Evolutionary conservation across 2,888 invertebrate genomes (phyloP), one percentile per base, ranked within the genome.

Genomic region (Pheosia tremula): DNA sequence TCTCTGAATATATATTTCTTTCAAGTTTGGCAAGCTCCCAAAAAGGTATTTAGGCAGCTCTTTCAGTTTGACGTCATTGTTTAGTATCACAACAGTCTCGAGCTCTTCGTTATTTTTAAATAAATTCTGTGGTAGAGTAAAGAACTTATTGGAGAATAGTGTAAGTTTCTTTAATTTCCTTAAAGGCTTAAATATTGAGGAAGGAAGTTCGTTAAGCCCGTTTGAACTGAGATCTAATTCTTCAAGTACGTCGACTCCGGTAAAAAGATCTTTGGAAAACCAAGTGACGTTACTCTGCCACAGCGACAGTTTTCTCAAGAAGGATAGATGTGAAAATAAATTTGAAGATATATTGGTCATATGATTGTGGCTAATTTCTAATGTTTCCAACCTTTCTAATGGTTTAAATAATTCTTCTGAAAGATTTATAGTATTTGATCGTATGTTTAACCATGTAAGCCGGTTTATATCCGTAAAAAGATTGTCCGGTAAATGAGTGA

Each of bases 161-260:
- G 96, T 95, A 54, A 98, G 85, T 64, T 91, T 93, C 67, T 92
- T 94, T 54, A 97, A 87, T 79, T 96, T 95, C 43, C 86, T 89
- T 60, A 97, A 86, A 64, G 94, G 90, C 60, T 93, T 86, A 79
- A 97, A 97, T 57, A 96, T 91, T 71, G 95, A 94, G 7, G 92
- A 82, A 0, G 95, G 95, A 58, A 97, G 87, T 62, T 93, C 90
- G 62, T 94, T 94, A 69, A 97, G 91, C 58, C 94, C 92, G 83
- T 97, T 97, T 11, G 94, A 89, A 72, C 96, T 95, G 60, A 98
- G 84, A 87, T 97, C 96, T 65, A 98, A 90, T 68, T 95, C 94
- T 73, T 94, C 91, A 5, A 97, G 88, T 0, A 95, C 94, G 43
- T 93, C 87, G 3, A 96, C 93, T 56, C 96, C 95, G 43, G 94